phyloP scores from a whole-genome alignment of 2,797 vertebrate species.

The Taeniopygia guttata region DNA sequence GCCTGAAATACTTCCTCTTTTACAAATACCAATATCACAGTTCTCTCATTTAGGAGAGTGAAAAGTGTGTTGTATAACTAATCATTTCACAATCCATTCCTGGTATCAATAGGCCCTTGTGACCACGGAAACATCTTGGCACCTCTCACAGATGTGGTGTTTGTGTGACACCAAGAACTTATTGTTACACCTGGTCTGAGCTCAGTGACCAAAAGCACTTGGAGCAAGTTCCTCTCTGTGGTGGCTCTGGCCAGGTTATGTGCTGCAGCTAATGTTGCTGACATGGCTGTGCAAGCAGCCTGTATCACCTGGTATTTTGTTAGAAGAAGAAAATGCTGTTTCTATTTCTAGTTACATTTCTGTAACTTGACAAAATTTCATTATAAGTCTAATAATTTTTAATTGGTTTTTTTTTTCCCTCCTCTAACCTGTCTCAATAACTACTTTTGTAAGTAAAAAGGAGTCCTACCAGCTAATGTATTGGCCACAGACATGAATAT shows the following conservation, averaged over 20 bases:
- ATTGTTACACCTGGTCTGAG: background rate
- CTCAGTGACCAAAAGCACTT: background rate
- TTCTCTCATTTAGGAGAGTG: background rate
- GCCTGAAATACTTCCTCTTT: background rate
- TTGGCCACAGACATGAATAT: background rate
- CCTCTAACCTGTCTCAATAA: background rate
- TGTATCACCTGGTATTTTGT: background rate
- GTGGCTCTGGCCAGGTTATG: background rate
- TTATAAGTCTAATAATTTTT: background rate
- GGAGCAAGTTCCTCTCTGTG: conserved; percentile 19
- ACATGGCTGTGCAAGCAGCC: background rate
- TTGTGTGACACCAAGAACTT: background rate
- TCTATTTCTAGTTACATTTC: background rate
- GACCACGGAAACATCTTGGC: conserved; percentile 43
- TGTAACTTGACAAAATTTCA: background rate
- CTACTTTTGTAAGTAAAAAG: background rate
- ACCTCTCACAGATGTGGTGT: background rate
- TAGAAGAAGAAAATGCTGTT: conserved; percentile 34
- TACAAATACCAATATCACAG: background rate
- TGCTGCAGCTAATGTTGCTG: background rate
- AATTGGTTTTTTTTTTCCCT: background rate
- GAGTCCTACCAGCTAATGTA: background rate
- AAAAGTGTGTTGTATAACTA: background rate
- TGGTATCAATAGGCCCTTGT: conserved; percentile 20
- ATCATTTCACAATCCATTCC: conserved; percentile 56